A percentile compares a stretch with the other conserved stretches of the same genome.
Evolutionary conservation across 2,888 invertebrate species (phyloP).

Genomic region (Callinectes sapidus): DNA sequence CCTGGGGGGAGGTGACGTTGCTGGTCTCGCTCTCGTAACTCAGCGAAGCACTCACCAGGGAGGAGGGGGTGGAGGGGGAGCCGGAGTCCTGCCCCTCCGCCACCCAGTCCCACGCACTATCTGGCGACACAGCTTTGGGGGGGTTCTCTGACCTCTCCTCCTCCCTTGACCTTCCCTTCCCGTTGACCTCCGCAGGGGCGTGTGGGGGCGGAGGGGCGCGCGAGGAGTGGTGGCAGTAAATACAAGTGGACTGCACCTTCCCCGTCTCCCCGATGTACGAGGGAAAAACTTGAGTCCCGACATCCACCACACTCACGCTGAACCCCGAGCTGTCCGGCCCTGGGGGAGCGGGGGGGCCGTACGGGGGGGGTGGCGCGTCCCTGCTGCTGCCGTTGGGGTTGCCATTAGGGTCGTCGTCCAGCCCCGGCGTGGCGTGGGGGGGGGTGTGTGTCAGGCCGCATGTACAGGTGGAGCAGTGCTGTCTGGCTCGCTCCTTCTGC

Average conservation of each 20-base stretch:
- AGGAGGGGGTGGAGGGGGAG: conserved; percentile 69
- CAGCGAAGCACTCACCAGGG: conserved; percentile 65
- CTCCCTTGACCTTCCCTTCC: conserved; percentile 31
- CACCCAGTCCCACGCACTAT: conserved; percentile 69
- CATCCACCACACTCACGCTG: conserved; percentile 69
- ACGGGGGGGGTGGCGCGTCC: neutral
- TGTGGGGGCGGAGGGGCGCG: neutral
- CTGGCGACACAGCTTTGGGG: neutral
- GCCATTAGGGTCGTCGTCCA: conserved; percentile 47
- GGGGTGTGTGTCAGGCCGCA: conserved; percentile 55
- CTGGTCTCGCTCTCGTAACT: conserved; percentile 72
- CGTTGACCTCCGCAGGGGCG: neutral
- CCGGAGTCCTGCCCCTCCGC: conserved; percentile 67
- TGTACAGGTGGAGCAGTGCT: conserved; percentile 71
- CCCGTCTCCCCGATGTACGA: conserved; percentile 72
- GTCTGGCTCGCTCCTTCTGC: conserved; percentile 77
- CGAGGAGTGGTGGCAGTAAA: conserved; percentile 70
- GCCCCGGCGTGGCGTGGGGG: neutral
- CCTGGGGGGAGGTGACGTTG: conserved; percentile 69
- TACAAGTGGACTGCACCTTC: conserved; percentile 71
- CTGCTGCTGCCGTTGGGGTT: too few species aligned
- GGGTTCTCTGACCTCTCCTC: neutral
- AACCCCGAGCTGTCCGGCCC: conserved; percentile 20
- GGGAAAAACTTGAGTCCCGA: conserved; percentile 70
- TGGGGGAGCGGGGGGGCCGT: neutral